These are phyloP conservation scores for Coenobita brevimanus DNA, from an alignment of 1,140 invertebrate genomes.

Conservation along the genomic window DNA sequence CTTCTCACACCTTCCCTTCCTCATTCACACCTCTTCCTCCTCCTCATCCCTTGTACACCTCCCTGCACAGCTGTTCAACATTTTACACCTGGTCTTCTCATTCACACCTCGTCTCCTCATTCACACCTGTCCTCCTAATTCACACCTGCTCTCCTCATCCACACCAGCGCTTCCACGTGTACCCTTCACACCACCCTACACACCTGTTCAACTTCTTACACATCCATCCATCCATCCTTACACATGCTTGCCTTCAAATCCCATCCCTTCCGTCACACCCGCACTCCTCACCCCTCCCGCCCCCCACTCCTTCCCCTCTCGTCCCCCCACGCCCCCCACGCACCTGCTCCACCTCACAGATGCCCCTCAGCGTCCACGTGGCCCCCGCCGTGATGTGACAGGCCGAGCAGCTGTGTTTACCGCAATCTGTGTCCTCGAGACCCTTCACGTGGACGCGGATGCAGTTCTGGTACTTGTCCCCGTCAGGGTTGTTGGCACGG, in stretches of 20 bases:
- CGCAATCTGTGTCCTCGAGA: conserved; percentile 55
- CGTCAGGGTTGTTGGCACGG: conserved; percentile 51
- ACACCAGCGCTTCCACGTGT: neutral
- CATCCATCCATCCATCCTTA: neutral
- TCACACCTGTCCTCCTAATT: neutral
- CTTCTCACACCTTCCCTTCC: neutral
- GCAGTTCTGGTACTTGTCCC: conserved; percentile 64
- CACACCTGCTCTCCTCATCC: neutral
- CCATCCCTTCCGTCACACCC: neutral
- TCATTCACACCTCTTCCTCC: neutral
- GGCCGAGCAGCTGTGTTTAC: conserved; percentile 58
- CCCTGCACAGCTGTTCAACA: no score
- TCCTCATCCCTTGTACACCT: neutral
- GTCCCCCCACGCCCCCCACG: neutral
- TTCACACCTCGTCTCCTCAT: neutral
- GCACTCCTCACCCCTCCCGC: neutral
- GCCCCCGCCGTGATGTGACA: conserved; percentile 38
- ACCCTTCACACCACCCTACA: neutral
- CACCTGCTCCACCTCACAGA: conserved; percentile 61
- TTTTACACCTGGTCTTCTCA: neutral
- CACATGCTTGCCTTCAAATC: neutral
- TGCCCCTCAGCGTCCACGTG: conserved; percentile 66
- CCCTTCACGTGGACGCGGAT: conserved; percentile 44
- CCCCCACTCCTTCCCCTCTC: neutral
- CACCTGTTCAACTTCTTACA: neutral